A percentile compares a stretch with the other conserved stretches of the same genome.
These are phyloP conservation scores for Drosophila stalkeri DNA, from an alignment of 2,888 invertebrate genomes.

Conservation along the genomic window DNA sequence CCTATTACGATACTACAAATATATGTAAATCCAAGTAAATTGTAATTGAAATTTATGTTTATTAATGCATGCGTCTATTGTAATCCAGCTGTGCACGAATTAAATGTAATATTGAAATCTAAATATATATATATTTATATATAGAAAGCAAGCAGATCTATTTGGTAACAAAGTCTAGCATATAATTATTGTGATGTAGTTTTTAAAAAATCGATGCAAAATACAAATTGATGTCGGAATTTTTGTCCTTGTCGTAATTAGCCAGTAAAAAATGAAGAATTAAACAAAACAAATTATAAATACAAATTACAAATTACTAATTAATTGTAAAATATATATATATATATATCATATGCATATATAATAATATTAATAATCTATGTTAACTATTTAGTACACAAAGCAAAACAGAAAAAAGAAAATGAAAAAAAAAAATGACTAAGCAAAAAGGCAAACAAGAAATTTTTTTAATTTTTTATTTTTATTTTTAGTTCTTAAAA, in stretches of 20 bases:
- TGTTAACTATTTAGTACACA: conserved; percentile 73
- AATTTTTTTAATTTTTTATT: conserved; percentile 13
- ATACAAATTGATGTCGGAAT: conserved; percentile 47
- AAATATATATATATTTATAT: conserved; percentile 28
- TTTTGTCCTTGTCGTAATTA: conserved; percentile 71
- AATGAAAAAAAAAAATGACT: conserved; percentile 44
- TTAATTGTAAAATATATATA: conserved; percentile 39
- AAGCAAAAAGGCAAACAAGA: conserved; percentile 47
- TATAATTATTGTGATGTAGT: conserved; percentile 85
- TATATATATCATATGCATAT: conserved; percentile 41
- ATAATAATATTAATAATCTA: conserved; percentile 24
- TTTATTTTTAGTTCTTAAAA: conserved; percentile 9
- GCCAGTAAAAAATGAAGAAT: conserved; percentile 36
- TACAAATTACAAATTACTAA: conserved; percentile 27
- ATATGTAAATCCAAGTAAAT: conserved; percentile 16
- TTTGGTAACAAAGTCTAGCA: conserved; percentile 73
- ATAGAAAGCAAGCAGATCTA: conserved; percentile 40
- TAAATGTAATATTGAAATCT: conserved; percentile 42
- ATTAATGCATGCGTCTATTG: conserved; percentile 43
- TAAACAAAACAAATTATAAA: conserved; percentile 39
- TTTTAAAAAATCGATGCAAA: conserved; percentile 64
- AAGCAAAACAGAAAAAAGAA: background rate
- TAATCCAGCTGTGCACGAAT: conserved; percentile 64
- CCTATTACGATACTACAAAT: conserved; percentile 53
- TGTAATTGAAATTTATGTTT: conserved; percentile 39